phyloP scores from a whole-genome alignment of 2,797 vertebrate species.

The Danionella dracula region DNA sequence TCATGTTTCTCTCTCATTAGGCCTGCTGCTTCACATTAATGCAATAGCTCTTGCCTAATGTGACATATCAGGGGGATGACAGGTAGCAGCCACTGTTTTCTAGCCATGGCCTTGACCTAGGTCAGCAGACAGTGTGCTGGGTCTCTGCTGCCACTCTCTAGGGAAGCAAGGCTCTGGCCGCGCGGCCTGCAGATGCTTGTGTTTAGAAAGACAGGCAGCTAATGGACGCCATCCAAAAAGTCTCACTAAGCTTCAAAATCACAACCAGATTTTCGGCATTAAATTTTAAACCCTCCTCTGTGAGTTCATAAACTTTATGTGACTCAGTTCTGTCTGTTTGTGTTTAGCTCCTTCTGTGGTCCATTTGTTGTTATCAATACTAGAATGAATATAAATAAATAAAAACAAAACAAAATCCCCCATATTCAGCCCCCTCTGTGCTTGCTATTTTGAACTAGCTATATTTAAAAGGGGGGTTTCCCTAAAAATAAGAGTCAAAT shows the following conservation, averaged over 20 bases:
- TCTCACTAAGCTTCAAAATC: conserved; percentile 64
- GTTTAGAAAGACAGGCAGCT: conserved; percentile 50
- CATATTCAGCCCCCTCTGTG: no score
- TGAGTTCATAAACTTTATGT: conserved; percentile 65
- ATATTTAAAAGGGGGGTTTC: no score
- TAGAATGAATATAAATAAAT: neutral
- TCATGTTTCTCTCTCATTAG: conserved; percentile 37
- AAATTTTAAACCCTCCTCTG: conserved; percentile 65
- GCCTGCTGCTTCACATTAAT: conserved; percentile 1
- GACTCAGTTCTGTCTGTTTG: conserved; percentile 1
- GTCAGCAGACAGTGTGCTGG: conserved; percentile 44
- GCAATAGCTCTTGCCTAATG: conserved; percentile 35
- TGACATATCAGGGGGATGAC: conserved; percentile 35
- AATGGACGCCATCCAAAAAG: conserved; percentile 61
- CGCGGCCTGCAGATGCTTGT: conserved; percentile 56
- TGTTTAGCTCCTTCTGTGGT: conserved; percentile 2
- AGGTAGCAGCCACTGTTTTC: conserved; percentile 45
- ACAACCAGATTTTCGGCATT: conserved; percentile 67
- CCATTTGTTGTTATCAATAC: neutral
- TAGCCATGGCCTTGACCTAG: conserved; percentile 40
- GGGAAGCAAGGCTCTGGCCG: conserved; percentile 2
- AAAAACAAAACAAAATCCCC: no score
- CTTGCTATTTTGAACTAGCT: no score
- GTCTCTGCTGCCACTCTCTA: neutral
- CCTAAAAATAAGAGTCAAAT: no score